These are phyloP conservation scores for Ornithoptera alexandrae DNA, from an alignment of 2,888 invertebrate genomes.

Conservation along the genomic window DNA sequence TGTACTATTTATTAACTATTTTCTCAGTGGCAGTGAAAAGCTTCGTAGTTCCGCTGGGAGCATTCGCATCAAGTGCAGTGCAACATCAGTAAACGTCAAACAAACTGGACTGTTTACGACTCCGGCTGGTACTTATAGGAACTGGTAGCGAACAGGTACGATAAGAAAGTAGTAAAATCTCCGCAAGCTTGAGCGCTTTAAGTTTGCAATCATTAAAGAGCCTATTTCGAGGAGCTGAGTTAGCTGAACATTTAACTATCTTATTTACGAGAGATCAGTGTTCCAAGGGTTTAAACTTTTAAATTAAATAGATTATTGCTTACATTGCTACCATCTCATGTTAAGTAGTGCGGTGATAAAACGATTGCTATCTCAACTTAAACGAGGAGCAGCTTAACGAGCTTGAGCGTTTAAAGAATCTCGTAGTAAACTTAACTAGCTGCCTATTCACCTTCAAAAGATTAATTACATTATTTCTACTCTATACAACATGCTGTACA, in stretches of 20 bases:
- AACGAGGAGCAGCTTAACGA: no score
- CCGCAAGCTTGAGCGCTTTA: background rate
- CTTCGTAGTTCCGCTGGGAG: background rate
- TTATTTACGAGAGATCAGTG: background rate
- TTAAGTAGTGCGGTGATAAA: no score
- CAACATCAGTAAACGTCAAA: slow-evolving; percentile 6
- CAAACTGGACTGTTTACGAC: slow-evolving; percentile 3
- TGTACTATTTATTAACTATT: background rate
- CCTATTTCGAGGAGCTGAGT: background rate
- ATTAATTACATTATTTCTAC: no score
- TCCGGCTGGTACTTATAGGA: background rate
- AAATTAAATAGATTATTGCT: no score
- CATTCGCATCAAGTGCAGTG: background rate
- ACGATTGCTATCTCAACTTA: no score
- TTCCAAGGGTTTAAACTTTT: background rate
- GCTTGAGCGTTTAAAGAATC: no score
- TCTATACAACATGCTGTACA: no score
- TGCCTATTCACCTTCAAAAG: no score
- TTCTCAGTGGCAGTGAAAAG: background rate
- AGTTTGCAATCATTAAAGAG: background rate
- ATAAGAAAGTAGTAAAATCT: slow-evolving; percentile 2
- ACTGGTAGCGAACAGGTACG: background rate
- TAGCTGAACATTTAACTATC: background rate
- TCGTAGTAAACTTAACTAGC: no score
- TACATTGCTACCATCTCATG: no score